Evolutionary conservation across 2,888 invertebrate species (phyloP), one percentile per base, ranked within the genome.

Genomic region (Epistrophe eligans): DNA sequence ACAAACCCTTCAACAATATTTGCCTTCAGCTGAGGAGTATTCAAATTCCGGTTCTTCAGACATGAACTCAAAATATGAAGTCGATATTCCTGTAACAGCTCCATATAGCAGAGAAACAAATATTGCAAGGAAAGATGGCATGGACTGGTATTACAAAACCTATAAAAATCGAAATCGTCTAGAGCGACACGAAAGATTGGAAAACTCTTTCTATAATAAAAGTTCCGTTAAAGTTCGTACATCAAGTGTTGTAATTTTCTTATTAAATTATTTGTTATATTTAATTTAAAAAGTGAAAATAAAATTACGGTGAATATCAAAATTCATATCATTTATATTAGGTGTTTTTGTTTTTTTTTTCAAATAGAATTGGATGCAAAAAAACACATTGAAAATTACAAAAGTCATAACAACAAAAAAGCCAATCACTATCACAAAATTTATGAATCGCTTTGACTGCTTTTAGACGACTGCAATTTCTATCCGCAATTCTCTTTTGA

Each of bases 101-200:
- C 92, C 93, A 83, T 93, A 94, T 89, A 91, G 93, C 38, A 91
- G 91, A 70, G 91, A 91, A 70, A 93, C 91, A 66, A 91, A 93
- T 24, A 93, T 91, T 79, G 94, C 91, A 58, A 93, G 94, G 48
- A 94, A 94, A 88, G 94, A 93, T 88, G 93, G 94, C 66, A 96
- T 95, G 93, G 96, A 95, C 89, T 98, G 98, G 98, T 98, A 98
- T 92, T 87, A 87, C 15, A 79, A 79, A 43, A 79, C 71, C 1
- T 87, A 87, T 52, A 87, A 79, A 24, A 83, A 66, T 24, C 70
- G 79, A 32, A 87, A 87, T 48, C 83, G 87, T n/a, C 38, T 87
- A 2, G 87, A 87, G 35, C 79, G 87, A 2, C 57, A 83, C 17
- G 87, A 87, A 8, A 50, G 87, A 38, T 38, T 87, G 43, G 83